phyloP scores from a whole-genome alignment of 1,140 invertebrate genomes.

The Drosophila quadrilineata region DNA sequence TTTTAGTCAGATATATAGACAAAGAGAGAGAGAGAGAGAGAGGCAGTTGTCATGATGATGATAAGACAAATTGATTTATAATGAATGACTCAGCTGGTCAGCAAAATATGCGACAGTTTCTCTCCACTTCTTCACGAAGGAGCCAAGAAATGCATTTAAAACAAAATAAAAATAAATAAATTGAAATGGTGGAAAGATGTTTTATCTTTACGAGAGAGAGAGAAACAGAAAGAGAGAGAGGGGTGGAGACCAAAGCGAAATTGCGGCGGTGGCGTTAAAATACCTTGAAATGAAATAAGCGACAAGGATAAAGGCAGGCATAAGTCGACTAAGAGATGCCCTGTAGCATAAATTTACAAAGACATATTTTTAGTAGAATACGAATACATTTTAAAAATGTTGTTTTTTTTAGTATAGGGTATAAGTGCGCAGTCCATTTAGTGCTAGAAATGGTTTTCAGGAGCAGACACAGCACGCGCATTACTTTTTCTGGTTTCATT shows the following conservation, averaged over 20 bases:
- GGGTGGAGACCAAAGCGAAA: constrained; percentile 60
- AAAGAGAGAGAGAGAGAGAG: constrained; percentile 8
- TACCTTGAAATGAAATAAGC: constrained; percentile 48
- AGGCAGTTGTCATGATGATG: constrained; percentile 42
- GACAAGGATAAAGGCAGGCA: constrained; percentile 13
- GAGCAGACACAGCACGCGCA: constrained; percentile 25
- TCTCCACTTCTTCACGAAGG: neutral
- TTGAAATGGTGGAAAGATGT: constrained; percentile 62
- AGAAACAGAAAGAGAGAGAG: too few relatives aligned
- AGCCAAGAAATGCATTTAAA: constrained; percentile 52
- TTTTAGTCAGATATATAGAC: neutral
- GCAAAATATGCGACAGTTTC: constrained; percentile 38
- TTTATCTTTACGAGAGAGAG: constrained; percentile 77
- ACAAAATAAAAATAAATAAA: constrained; percentile 23
- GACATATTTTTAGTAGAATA: neutral
- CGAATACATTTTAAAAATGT: too few relatives aligned
- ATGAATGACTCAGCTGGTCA: constrained; percentile 61
- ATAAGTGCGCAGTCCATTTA: neutral
- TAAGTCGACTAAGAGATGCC: neutral
- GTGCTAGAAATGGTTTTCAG: neutral
- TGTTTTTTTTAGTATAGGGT: neutral
- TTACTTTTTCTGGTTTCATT: constrained; percentile 60
- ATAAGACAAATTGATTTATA: constrained; percentile 77
- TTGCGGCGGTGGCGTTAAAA: constrained; percentile 70
- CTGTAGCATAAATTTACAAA: neutral